Percentiles rank a stretch among this genome's conserved stretches.
Evolutionary conservation across 1,140 invertebrate genomes (phyloP).

Genomic region (Euwallacea similis): DNA sequence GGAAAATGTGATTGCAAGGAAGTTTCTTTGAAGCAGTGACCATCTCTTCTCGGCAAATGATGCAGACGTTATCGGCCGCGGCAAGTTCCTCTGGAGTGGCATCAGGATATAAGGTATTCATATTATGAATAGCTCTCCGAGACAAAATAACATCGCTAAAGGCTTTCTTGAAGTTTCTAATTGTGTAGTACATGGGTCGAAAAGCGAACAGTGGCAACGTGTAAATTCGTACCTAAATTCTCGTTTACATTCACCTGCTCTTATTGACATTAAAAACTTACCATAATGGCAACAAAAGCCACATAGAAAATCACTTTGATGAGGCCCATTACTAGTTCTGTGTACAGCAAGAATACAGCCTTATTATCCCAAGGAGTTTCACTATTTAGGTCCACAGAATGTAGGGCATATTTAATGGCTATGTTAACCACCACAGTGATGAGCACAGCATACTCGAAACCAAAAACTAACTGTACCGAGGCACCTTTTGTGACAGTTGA

Average conservation of each 20-base stretch:
- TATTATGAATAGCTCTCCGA: constrained; percentile 92
- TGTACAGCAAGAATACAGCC: constrained; percentile 95
- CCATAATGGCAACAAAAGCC: constrained; percentile 95
- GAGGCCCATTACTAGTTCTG: constrained; percentile 92
- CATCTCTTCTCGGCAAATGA: constrained; percentile 97
- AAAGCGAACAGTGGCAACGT: constrained; percentile 98
- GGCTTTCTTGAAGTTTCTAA: constrained; percentile 97
- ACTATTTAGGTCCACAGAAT: constrained; percentile 90
- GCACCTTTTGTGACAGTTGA: constrained; percentile 93
- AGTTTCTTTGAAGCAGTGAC: constrained; percentile 89
- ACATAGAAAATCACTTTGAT: constrained; percentile 91
- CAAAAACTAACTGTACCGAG: constrained; percentile 97
- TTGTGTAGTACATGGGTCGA: constrained; percentile 97
- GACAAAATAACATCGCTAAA: constrained; percentile 98
- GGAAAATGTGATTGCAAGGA: constrained; percentile 99
- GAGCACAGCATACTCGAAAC: constrained; percentile 98
- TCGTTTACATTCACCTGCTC: neutral
- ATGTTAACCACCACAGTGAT: constrained; percentile 94
- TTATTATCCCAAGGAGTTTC: constrained; percentile 99
- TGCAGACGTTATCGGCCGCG: constrained; percentile 97
- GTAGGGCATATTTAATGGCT: constrained; percentile 92
- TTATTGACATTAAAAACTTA: constrained; percentile 58
- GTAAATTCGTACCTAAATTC: constrained; percentile 66
- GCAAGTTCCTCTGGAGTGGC: constrained; percentile 91
- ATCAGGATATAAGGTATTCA: constrained; percentile 98